Evolutionary conservation across 2,888 invertebrate species (phyloP).

Genomic region (Apamea epomidion): DNA sequence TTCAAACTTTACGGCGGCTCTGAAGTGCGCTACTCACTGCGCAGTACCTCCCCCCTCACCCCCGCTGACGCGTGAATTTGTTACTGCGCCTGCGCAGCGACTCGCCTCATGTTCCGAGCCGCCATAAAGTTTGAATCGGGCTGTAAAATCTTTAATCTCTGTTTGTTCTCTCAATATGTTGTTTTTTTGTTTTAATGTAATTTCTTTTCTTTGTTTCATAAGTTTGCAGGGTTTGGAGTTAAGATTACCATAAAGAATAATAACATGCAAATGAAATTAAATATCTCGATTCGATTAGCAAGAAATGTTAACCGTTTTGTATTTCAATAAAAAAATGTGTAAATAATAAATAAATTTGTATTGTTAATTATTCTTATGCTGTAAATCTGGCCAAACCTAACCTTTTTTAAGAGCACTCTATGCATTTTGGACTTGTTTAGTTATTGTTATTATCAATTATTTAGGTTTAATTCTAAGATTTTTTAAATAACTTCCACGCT

Average conservation of each 20-base stretch:
- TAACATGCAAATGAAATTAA: background rate
- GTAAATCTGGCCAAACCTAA: background rate
- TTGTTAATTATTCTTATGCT: background rate
- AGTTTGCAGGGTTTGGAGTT: constrained; percentile 10
- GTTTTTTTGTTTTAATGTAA: constrained; percentile 27
- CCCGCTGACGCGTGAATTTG: background rate
- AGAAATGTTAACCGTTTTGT: background rate
- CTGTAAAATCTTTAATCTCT: constrained; percentile 6
- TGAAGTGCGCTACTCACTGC: background rate
- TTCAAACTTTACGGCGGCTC: background rate
- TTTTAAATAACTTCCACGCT: constrained; percentile 10
- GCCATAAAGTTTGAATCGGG: background rate
- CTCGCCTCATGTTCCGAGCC: background rate
- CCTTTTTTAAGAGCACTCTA: constrained; percentile 2
- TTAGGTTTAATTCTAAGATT: constrained; percentile 8
- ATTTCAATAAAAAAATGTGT: background rate
- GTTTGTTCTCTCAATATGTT: constrained; percentile 28
- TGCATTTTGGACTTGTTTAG: constrained; percentile 34
- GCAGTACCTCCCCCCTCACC: no score
- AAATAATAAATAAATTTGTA: background rate
- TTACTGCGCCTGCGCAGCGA: background rate
- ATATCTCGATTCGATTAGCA: background rate
- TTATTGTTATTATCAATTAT: constrained; percentile 32
- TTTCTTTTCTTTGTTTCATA: constrained; percentile 11
- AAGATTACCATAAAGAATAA: constrained; percentile 12